These are phyloP conservation scores for Pristionchus entomophagus DNA, from an alignment of 2,888 invertebrate species.

Conservation along the genomic window DNA sequence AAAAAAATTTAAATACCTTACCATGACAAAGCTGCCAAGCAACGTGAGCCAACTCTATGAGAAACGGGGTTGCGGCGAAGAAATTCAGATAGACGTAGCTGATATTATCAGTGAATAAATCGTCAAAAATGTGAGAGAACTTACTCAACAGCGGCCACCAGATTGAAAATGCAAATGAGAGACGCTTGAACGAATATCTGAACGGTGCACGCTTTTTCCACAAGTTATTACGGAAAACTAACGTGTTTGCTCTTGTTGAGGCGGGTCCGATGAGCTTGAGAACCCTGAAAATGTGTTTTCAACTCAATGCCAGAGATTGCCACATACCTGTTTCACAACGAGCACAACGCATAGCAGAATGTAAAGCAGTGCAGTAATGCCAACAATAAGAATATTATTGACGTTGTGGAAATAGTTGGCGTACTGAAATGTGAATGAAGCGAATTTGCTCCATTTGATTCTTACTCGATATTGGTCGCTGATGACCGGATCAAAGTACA, in stretches of 20 bases:
- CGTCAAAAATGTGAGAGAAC: not conserved
- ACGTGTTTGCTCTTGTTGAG: not conserved
- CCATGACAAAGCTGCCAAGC: not conserved
- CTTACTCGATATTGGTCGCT: not conserved
- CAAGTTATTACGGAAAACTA: not conserved
- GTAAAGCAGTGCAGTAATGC: not conserved
- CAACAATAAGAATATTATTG: not conserved
- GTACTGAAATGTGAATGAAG: not conserved
- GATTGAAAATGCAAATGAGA: not conserved
- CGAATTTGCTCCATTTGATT: too few relatives aligned
- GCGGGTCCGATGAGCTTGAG: not conserved
- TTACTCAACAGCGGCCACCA: not conserved
- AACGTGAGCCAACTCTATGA: not conserved
- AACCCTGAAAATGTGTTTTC: not conserved
- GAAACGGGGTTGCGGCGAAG: not conserved
- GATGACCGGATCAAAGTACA: not conserved
- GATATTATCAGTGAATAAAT: not conserved
- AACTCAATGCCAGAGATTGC: not conserved
- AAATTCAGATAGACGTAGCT: not conserved
- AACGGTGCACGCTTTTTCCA: not conserved
- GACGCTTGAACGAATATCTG: not conserved
- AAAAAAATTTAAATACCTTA: too few relatives aligned
- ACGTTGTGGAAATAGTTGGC: not conserved
- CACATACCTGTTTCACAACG: not conserved
- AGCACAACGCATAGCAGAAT: not conserved